Conservation (phyloP, 1,140 invertebrate species). For the Cydia strobilella region DNA sequence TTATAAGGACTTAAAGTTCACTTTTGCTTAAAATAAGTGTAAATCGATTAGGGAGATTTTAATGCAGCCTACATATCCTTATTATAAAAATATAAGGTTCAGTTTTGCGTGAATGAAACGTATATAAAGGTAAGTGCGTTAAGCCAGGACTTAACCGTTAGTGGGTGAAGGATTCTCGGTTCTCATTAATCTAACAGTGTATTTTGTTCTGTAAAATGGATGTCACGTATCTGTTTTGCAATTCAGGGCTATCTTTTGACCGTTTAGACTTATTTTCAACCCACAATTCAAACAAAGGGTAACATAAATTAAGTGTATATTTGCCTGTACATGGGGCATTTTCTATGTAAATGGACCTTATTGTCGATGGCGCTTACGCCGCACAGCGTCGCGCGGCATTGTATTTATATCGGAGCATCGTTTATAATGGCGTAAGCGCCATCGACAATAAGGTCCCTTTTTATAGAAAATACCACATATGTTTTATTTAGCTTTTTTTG, state of each 20-base stretch:
- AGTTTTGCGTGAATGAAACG: neutral
- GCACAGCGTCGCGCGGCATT: no score
- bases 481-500: no score
- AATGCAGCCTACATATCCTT: neutral
- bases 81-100: neutral
- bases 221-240: neutral
- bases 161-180: neutral
- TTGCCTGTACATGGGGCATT: no score
- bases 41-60: neutral
- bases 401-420: no score
- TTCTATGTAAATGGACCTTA: no score
- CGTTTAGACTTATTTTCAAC: neutral
- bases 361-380: no score
- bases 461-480: no score
- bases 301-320: no score
- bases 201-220: conserved; percentile 1
- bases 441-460: no score
- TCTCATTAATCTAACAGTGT: neutral
- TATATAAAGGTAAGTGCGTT: neutral
- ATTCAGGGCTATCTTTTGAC: neutral
- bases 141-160: neutral
- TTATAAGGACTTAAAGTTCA: neutral
- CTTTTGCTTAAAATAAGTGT: neutral
- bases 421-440: no score
- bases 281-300: no score